Evolutionary conservation across 64 coral and sea anemone species (phyloP).

Genomic region (Pachyseris speciosa): DNA sequence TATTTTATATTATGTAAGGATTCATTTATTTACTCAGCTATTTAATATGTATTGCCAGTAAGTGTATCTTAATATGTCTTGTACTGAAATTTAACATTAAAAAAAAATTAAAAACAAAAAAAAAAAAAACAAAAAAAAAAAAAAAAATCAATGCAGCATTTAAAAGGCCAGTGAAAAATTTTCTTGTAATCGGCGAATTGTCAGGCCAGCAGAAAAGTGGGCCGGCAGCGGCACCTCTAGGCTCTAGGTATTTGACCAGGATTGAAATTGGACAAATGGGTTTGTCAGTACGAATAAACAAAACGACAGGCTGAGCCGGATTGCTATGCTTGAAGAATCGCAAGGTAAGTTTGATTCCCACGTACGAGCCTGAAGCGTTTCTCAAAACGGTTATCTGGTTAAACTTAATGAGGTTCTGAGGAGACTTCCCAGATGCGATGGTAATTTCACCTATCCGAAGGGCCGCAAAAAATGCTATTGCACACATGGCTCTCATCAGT

Average conservation of each 20-base stretch:
- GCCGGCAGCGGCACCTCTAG: neutral
- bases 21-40: no score
- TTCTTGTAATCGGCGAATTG: neutral
- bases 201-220: slow-evolving; percentile 49
- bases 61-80: no score
- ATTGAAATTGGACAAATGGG: slow-evolving; percentile 47
- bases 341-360: slow-evolving; percentile 4
- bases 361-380: neutral
- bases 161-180: neutral
- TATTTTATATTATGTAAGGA: no score
- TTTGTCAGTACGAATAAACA: slow-evolving; percentile 3
- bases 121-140: no score
- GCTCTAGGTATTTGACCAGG: neutral
- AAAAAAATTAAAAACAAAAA: no score
- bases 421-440: neutral
- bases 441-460: slow-evolving; percentile 4
- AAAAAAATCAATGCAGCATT: slow-evolving; percentile 56
- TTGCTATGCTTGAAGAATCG: slow-evolving; percentile 43
- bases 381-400: slow-evolving; percentile 13
- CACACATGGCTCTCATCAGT: slow-evolving; percentile 19
- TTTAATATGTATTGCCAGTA: no score
- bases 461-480: slow-evolving; percentile 7
- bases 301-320: neutral
- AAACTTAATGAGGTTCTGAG: neutral
- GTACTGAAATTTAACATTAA: no score